These are phyloP conservation scores for Coturnix japonica DNA, from an alignment of 2,113 vertebrate genomes.

Conservation along the genomic window DNA sequence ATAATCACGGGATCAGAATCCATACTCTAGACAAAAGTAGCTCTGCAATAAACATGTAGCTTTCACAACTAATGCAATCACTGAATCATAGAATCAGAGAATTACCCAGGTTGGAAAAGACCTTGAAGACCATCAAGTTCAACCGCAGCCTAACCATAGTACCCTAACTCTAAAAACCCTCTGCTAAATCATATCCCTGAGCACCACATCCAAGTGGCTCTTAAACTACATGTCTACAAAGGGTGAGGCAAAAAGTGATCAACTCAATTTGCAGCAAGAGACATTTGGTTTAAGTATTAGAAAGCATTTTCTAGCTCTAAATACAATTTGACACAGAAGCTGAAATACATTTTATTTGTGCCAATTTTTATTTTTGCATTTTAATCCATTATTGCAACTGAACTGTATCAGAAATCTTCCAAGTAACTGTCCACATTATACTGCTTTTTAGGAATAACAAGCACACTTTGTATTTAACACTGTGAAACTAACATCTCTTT, in stretches of 20 bases:
- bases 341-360: background rate
- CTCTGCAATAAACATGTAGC: background rate
- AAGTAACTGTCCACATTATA: background rate
- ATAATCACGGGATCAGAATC: background rate
- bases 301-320: background rate
- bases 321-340: background rate
- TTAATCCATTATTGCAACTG: background rate
- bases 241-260: background rate
- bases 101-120: too few species aligned
- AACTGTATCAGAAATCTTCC: background rate
- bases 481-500: background rate
- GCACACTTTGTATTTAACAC: background rate
- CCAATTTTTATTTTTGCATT: background rate
- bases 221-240: accelerated
- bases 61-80: background rate
- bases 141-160: too few species aligned
- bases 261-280: background rate
- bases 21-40: background rate
- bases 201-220: too few species aligned
- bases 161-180: too few species aligned
- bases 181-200: too few species aligned
- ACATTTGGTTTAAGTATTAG: background rate
- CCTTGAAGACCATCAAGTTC: too few species aligned
- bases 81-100: too few species aligned
- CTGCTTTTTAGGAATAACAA: background rate